These are phyloP conservation scores for Rhineura floridana DNA, from an alignment of 2,113 vertebrate genomes.

Conservation along the genomic window DNA sequence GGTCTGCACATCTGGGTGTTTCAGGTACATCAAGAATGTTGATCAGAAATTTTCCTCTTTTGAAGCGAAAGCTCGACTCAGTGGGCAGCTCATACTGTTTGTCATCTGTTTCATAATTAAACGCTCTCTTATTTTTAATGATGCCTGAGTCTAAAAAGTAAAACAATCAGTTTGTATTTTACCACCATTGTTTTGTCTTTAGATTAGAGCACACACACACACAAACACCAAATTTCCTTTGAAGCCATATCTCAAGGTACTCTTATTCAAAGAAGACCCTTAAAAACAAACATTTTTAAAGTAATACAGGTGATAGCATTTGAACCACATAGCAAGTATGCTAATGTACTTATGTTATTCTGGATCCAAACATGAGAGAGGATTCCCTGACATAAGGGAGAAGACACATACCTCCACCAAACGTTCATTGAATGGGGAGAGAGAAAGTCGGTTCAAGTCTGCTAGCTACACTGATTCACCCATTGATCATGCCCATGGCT, in stretches of 20 bases:
- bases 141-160: constrained; percentile 33
- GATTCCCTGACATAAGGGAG: background rate
- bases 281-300: background rate
- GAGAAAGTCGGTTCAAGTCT: too few relatives aligned
- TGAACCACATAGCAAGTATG: background rate
- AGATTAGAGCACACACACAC: background rate
- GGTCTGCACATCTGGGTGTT: constrained; percentile 17
- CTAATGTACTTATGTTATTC: background rate
- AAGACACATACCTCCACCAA: too few relatives aligned
- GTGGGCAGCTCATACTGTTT: constrained; percentile 28
- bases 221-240: background rate
- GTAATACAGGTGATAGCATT: background rate
- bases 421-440: too few relatives aligned
- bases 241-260: background rate
- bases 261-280: background rate
- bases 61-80: background rate
- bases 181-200: background rate
- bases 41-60: constrained; percentile 28
- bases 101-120: constrained; percentile 56
- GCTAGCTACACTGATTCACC: too few relatives aligned
- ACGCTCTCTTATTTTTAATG: constrained; percentile 44
- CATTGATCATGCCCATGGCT: too few relatives aligned
- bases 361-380: background rate
- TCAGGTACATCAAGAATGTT: constrained; percentile 51
- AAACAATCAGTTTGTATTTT: background rate